These are phyloP conservation scores for Tetraneura akinire DNA, from an alignment of 1,140 invertebrate genomes.

Conservation along the genomic window DNA sequence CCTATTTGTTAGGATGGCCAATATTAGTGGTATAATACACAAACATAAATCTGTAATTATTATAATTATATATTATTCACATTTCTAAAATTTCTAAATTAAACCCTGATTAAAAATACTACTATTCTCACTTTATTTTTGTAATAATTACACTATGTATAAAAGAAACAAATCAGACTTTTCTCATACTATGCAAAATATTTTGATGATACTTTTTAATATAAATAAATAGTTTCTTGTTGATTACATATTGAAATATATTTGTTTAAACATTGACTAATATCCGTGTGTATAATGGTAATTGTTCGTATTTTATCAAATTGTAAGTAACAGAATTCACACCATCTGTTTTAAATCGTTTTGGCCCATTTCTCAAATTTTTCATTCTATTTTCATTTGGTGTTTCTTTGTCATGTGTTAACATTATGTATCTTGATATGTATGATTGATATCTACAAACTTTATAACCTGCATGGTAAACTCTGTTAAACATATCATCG, in stretches of 20 bases:
- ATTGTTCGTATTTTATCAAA: slow-evolving; percentile 53
- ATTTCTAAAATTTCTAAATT: background rate
- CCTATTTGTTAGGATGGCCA: too few relatives aligned
- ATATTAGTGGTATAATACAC: too few relatives aligned
- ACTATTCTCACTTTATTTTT: slow-evolving; percentile 17
- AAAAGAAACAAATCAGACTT: background rate
- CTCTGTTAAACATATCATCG: slow-evolving; percentile 71
- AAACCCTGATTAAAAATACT: background rate
- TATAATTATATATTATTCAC: too few relatives aligned
- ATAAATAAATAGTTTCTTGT: too few relatives aligned
- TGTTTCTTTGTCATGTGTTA: slow-evolving; percentile 69
- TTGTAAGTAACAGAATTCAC: slow-evolving; percentile 68
- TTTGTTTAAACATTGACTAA: slow-evolving; percentile 53
- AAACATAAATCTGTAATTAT: background rate
- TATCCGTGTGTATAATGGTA: slow-evolving; percentile 55
- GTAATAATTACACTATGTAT: background rate
- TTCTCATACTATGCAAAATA: background rate
- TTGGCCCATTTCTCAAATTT: slow-evolving; percentile 60
- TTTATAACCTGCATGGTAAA: slow-evolving; percentile 62
- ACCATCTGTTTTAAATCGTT: slow-evolving; percentile 68
- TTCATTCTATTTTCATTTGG: slow-evolving; percentile 58
- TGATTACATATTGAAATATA: background rate
- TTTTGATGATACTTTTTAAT: too few relatives aligned
- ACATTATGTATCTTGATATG: slow-evolving; percentile 77
- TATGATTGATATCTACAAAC: slow-evolving; percentile 72